Percentiles rank a stretch among this genome's conserved stretches.
These are phyloP conservation scores for Passerina amoena DNA, from an alignment of 2,113 vertebrate genomes.

Conservation along the genomic window DNA sequence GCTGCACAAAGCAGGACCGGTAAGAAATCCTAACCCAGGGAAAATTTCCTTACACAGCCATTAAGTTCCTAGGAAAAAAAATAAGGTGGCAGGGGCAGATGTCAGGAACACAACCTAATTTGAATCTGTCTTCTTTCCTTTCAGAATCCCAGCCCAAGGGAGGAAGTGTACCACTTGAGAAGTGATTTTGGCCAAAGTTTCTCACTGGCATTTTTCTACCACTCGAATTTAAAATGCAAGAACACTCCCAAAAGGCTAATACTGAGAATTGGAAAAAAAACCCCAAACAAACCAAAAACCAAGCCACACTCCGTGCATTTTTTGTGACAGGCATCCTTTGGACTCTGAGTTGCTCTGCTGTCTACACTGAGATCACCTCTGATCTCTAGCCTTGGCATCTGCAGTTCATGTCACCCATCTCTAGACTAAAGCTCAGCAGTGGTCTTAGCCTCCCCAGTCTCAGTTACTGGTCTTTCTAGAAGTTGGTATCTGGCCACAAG, in stretches of 20 bases:
- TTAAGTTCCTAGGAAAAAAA: not conserved
- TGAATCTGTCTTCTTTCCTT: not conserved
- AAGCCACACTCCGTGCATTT: not conserved
- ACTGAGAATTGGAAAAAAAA: not conserved
- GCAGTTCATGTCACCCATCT: not conserved
- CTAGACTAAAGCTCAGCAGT: not conserved
- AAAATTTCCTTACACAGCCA: not conserved
- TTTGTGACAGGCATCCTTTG: not conserved
- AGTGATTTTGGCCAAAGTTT: not conserved
- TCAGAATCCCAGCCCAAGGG: conserved; percentile 8
- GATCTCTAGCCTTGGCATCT: not conserved
- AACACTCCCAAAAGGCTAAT: conserved; percentile 43
- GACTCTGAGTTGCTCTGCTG: not conserved
- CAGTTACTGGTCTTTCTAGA: not conserved
- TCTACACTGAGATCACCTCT: not conserved
- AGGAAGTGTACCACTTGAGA: not conserved
- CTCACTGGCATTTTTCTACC: conserved; percentile 4
- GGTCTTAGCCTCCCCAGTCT: not conserved
- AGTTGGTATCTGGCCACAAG: not conserved
- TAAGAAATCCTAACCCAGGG: not conserved
- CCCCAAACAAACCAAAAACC: not conserved
- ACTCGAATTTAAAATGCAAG: not conserved
- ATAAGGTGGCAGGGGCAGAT: not conserved
- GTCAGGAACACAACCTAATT: not conserved
- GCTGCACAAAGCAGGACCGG: not conserved